A percentile compares a stretch with the other conserved stretches of the same genome.
Conservation (phyloP, 1,140 invertebrate genomes). For the Cephus cinctus region DNA sequence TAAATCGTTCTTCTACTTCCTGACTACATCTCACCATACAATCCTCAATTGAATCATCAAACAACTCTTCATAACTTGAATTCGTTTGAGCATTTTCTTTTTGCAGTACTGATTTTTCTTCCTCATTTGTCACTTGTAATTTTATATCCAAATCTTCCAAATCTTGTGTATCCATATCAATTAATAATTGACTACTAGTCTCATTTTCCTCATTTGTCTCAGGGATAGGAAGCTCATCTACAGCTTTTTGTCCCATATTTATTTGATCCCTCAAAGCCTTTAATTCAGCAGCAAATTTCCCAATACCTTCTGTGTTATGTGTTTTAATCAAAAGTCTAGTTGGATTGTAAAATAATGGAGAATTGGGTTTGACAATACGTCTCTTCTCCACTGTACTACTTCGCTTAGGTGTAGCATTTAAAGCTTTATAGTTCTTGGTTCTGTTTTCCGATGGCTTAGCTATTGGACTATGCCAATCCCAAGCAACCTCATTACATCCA, state of each 20-base stretch:
- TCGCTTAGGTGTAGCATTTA: slow-evolving; percentile 35
- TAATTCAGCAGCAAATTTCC: slow-evolving; percentile 34
- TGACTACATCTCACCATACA: slow-evolving; percentile 42
- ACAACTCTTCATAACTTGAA: slow-evolving; percentile 30
- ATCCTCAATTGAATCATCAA: slow-evolving; percentile 43
- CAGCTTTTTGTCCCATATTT: slow-evolving; percentile 15
- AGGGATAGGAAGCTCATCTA: slow-evolving; percentile 3
- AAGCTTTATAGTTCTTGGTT: not conserved
- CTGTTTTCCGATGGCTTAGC: slow-evolving; percentile 12
- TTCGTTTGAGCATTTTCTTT: not conserved
- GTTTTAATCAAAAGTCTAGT: slow-evolving; percentile 37
- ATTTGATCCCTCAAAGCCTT: slow-evolving; percentile 32
- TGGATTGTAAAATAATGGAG: slow-evolving; percentile 39
- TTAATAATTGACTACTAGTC: slow-evolving; percentile 11
- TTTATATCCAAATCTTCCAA: slow-evolving; percentile 11
- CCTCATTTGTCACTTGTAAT: slow-evolving; percentile 12
- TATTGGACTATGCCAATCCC: slow-evolving; percentile 38
- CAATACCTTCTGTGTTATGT: slow-evolving; percentile 32
- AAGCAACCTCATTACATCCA: slow-evolving; percentile 37
- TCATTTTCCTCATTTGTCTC: not conserved
- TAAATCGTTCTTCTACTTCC: slow-evolving; percentile 39
- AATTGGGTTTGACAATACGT: slow-evolving; percentile 30
- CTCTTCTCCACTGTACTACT: slow-evolving; percentile 31
- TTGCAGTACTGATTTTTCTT: slow-evolving; percentile 3
- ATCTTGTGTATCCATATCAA: slow-evolving; percentile 1